Conservation (phyloP, 2,113 vertebrate genomes). For the Psephotus haematonotus region DNA sequence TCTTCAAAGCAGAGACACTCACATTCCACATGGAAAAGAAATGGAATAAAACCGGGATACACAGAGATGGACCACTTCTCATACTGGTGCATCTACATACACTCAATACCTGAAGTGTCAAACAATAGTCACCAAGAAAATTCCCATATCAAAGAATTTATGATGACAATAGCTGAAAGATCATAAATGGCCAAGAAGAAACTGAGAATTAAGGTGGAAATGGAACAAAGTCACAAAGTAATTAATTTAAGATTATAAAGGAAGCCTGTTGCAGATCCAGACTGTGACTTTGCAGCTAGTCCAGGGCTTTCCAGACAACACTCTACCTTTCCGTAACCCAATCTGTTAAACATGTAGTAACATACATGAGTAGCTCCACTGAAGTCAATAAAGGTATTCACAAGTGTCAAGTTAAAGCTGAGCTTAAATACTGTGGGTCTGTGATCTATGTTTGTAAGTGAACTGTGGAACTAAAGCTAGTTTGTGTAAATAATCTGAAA, state of each 20-base stretch:
- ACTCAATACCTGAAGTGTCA: neutral
- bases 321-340: neutral
- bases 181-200: neutral
- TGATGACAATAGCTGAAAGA: neutral
- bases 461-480: slow-evolving; percentile 11
- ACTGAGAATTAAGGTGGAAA: neutral
- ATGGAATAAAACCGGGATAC: neutral
- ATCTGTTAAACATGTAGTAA: neutral
- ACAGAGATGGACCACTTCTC: neutral
- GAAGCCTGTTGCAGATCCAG: neutral
- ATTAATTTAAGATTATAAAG: neutral
- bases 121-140: neutral
- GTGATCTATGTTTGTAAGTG: slow-evolving; percentile 22
- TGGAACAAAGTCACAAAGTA: neutral
- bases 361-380: neutral
- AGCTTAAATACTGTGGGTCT: neutral
- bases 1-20: neutral
- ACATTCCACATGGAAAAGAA: neutral
- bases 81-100: neutral
- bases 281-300: neutral
- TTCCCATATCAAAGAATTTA: neutral
- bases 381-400: slow-evolving; percentile 56
- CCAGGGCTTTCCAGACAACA: neutral
- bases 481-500: slow-evolving; percentile 35
- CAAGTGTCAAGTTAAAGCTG: slow-evolving; percentile 23